Percentiles rank a stretch among this genome's conserved stretches.
Evolutionary conservation across 2,113 vertebrate species (phyloP).

Genomic region (Semnornis frantzii): DNA sequence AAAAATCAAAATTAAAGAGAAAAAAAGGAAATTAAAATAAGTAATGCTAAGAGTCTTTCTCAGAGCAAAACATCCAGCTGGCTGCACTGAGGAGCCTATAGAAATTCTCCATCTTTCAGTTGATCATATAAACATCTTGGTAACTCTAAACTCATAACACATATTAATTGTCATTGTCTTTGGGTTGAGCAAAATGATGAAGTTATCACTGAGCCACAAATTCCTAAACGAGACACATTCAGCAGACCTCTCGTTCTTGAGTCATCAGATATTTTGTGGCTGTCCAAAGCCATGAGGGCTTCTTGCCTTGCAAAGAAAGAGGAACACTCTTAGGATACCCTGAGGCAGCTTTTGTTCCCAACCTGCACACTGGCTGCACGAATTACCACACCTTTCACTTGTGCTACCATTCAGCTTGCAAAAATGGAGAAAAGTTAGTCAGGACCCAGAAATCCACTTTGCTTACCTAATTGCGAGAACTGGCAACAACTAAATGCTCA

Average conservation of each 20-base stretch:
- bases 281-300: not conserved
- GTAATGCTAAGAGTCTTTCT: not conserved
- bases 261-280: not conserved
- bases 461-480: not conserved
- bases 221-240: not conserved
- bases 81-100: not conserved
- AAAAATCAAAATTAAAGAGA: not conserved
- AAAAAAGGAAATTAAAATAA: not conserved
- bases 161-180: not conserved
- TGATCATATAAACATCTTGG: not conserved
- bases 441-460: not conserved
- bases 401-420: not conserved
- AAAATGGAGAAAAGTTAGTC: not conserved
- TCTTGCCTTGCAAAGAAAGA: not conserved
- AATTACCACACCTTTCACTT: not conserved
- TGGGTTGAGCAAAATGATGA: not conserved
- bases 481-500: not conserved
- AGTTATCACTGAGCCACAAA: not conserved
- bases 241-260: not conserved
- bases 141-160: not conserved
- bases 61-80: not conserved
- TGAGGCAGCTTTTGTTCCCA: not conserved
- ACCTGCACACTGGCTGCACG: rapidly evolving
- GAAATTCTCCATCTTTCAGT: not conserved
- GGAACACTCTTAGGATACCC: not conserved